Percentiles rank a stretch among this genome's conserved stretches.
Evolutionary conservation across 2,113 vertebrate species (phyloP).

Genomic region (Columba livia): DNA sequence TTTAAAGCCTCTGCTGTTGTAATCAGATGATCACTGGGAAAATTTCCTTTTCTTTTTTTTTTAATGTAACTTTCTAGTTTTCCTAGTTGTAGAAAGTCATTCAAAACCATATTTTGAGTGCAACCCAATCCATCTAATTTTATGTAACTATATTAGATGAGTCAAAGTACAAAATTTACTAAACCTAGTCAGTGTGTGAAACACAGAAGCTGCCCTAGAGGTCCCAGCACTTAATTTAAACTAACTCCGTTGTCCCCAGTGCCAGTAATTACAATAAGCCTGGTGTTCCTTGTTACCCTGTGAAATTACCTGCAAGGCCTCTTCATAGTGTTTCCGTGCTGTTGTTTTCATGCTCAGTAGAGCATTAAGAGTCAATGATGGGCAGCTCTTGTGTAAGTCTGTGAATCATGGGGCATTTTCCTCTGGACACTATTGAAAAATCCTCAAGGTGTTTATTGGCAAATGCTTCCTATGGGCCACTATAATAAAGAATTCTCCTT

Average conservation of each 20-base stretch:
- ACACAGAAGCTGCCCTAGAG: neutral
- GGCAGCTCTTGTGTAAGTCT: conserved; percentile 31
- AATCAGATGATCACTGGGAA: neutral
- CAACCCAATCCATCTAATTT: neutral
- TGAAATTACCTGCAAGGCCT: conserved; percentile 53
- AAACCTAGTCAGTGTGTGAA: neutral
- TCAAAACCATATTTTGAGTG: neutral
- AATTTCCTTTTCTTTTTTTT: neutral
- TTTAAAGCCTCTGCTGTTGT: neutral
- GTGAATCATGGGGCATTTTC: conserved; percentile 21
- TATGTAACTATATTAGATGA: neutral
- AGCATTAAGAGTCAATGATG: conserved; percentile 43
- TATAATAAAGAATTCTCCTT: neutral
- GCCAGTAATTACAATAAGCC: conserved; percentile 22
- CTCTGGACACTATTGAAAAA: neutral
- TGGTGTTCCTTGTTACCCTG: conserved; percentile 42
- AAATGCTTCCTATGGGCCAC: neutral
- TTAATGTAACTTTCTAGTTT: neutral
- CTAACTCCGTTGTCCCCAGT: neutral
- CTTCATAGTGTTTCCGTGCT: conserved; percentile 36
- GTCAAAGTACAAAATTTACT: neutral
- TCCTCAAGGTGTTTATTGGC: conserved; percentile 63
- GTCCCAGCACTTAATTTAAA: conserved; percentile 23
- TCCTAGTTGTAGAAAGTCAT: neutral
- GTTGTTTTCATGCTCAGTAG: conserved; percentile 54